These are phyloP conservation scores for Sylvietta virens DNA, from an alignment of 2,113 vertebrate species.

Conservation along the genomic window DNA sequence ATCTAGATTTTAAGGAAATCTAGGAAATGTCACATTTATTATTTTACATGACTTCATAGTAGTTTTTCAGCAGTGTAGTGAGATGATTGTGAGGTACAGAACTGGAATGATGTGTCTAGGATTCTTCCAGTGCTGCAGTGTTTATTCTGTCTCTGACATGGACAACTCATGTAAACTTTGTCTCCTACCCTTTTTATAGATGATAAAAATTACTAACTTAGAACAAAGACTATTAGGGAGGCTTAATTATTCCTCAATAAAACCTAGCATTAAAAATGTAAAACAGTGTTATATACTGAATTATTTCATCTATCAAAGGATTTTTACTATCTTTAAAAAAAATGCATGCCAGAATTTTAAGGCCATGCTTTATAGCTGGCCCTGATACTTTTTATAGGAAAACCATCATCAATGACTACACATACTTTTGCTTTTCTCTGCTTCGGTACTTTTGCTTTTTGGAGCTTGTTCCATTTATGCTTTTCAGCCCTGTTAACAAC, in stretches of 20 bases:
- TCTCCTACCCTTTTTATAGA: background rate
- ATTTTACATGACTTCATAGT: background rate
- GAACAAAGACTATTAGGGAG: background rate
- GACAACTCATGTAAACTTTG: background rate
- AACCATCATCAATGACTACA: background rate
- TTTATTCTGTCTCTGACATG: background rate
- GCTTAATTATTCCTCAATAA: background rate
- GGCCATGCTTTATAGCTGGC: background rate
- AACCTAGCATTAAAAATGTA: background rate
- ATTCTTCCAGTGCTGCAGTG: background rate
- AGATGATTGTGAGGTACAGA: background rate
- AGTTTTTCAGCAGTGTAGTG: background rate
- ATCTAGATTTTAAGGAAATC: background rate
- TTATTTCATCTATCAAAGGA: background rate
- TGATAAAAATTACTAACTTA: background rate
- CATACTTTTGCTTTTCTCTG: slow-evolving; percentile 11
- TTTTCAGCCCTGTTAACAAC: slow-evolving; percentile 38
- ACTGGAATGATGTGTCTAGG: background rate
- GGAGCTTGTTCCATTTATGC: background rate
- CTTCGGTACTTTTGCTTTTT: background rate
- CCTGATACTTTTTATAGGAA: background rate
- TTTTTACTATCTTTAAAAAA: background rate
- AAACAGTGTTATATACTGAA: background rate
- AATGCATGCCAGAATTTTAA: background rate
- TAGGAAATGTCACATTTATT: background rate